phyloP scores from a whole-genome alignment of 2,888 invertebrate genomes.

The Synergus japonicus region DNA sequence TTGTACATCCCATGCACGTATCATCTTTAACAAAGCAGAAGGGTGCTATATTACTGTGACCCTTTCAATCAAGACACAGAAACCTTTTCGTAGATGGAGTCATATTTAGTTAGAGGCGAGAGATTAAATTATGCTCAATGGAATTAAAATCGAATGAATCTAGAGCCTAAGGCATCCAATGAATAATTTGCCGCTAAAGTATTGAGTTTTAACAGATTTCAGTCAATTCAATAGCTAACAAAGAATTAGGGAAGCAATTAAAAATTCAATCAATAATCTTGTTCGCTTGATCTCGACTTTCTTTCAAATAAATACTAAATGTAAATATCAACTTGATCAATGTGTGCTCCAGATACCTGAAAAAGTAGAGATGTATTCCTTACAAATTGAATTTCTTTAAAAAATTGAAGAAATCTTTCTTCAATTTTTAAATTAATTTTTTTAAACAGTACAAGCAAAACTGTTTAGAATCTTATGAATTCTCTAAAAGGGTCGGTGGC shows the following conservation, averaged over 20 bases:
- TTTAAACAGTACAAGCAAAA: too few species aligned
- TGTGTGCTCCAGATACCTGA: not conserved
- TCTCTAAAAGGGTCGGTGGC: not conserved
- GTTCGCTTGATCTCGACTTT: too few species aligned
- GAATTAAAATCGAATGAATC: not conserved
- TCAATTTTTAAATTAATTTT: too few species aligned
- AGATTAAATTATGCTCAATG: slow-evolving; percentile 3
- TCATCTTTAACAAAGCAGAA: slow-evolving; percentile 34
- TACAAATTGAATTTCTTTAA: not conserved
- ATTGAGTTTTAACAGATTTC: too few species aligned
- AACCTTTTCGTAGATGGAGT: slow-evolving; percentile 5
- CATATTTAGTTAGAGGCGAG: not conserved
- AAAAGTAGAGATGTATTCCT: not conserved
- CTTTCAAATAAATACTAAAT: too few species aligned
- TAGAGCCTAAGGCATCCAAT: not conserved
- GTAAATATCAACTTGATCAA: not conserved
- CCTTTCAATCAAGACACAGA: slow-evolving; percentile 27
- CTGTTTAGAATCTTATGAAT: not conserved
- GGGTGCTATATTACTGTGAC: slow-evolving; percentile 25
- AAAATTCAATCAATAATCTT: too few species aligned
- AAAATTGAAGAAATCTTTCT: not conserved
- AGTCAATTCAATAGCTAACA: too few species aligned
- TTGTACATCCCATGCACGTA: slow-evolving; percentile 22
- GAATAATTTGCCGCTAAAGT: too few species aligned
- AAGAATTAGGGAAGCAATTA: too few species aligned